These are phyloP conservation scores for Aurelia aurita DNA, from an alignment of 30 jellyfish, hydroid and myxozoan genomes.

Conservation along the genomic window DNA sequence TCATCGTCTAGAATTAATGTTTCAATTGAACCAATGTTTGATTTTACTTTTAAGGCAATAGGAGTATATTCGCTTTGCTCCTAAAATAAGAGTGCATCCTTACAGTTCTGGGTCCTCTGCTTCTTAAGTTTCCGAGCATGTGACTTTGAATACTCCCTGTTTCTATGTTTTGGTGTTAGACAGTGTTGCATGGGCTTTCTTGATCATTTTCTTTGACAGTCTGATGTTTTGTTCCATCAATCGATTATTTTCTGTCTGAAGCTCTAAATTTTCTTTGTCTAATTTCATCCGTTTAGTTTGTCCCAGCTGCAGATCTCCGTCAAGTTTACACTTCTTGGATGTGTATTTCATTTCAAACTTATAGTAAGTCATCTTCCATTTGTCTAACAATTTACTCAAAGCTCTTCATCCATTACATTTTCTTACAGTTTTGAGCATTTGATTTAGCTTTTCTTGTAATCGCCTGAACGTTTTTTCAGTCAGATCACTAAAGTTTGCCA, in stretches of 20 bases:
- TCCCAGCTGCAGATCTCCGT: too few species aligned
- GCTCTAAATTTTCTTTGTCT: too few species aligned
- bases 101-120: constrained; percentile 2
- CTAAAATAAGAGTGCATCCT: background rate
- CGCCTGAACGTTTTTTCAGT: too few species aligned
- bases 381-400: too few species aligned
- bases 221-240: background rate
- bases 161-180: background rate
- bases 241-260: background rate
- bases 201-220: background rate
- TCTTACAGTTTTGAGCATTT: too few species aligned
- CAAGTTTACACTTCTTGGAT: too few species aligned
- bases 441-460: too few species aligned
- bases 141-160: constrained; percentile 5
- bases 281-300: too few species aligned
- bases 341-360: too few species aligned
- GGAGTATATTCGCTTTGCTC: background rate
- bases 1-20: background rate
- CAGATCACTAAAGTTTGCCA: too few species aligned
- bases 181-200: background rate
- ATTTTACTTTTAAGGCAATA: background rate
- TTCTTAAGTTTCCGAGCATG: background rate
- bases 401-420: too few species aligned
- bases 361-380: too few species aligned
- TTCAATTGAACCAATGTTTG: background rate